Evolutionary conservation across 2,888 invertebrate species (phyloP), one percentile per base, ranked within the genome.

Genomic region (Sesia bembeciformis): DNA sequence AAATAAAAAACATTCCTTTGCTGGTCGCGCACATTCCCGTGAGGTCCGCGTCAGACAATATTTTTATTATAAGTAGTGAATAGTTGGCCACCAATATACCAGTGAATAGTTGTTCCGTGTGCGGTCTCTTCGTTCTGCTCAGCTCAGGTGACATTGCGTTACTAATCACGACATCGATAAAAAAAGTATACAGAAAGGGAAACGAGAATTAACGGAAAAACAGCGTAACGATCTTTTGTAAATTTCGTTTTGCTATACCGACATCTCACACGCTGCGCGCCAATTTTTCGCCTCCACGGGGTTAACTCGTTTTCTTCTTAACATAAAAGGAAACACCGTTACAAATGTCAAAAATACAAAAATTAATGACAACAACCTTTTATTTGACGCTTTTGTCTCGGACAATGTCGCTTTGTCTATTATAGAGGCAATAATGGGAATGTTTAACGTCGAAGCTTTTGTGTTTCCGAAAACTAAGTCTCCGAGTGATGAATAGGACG

Each of bases 341-440:
- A 86, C 75, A 72, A 83, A 76, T 83, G 88, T 86, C 87, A 81
- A 78, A 81, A 83, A 77, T 81, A 66, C 76, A 77, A 73, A 80
- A 85, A 88, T 87, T 84, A 84, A 89, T 86, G 82, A 84, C 79
- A 77, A 81, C 80, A 84, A 78, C 76, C 86, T 81, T 86, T 85
- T 84, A 84, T 85, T 84, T 73, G 68, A 64, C 57, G 59, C 76
- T 65, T 78, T 88, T 89, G 88, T 88, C 76, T 88, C 66, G 75
- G 70, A 81, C 77, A 76, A 77, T 78, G 80, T 80, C 74, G 68
- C 83, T 85, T 89, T 88, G 86, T 88, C 86, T 87, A 81, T 81
- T 84, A 78, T 73, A 68, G 65, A 76, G 65, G 77, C 72, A 79
- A 89, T 88, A 89, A 89, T 88, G 77, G 84, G 77, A 78, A 79